Conservation (phyloP, 1,140 invertebrate species). For the Tachypleus tridentatus region DNA sequence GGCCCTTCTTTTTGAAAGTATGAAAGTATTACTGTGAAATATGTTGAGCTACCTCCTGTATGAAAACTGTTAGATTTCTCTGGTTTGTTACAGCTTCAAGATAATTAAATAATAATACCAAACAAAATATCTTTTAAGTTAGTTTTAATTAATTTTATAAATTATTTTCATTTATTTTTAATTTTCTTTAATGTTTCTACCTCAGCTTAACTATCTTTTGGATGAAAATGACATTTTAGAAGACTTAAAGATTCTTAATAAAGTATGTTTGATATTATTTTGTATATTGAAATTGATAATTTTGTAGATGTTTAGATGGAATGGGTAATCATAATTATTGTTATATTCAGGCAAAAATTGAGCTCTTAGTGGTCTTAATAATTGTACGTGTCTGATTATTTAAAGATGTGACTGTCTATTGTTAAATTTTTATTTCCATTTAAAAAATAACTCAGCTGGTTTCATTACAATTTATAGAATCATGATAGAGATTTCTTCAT, state of each 20-base stretch:
- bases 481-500: too few relatives aligned
- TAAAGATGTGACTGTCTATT: constrained; percentile 13
- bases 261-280: constrained; percentile 37
- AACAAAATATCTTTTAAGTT: too few relatives aligned
- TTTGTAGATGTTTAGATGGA: neutral
- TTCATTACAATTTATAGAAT: too few relatives aligned
- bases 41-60: too few relatives aligned
- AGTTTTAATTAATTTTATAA: too few relatives aligned
- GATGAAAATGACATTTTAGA: constrained; percentile 80
- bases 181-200: constrained; percentile 34
- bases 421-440: neutral
- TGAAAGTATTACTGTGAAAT: too few relatives aligned
- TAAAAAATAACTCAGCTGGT: neutral
- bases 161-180: too few relatives aligned
- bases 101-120: too few relatives aligned
- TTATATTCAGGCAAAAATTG: neutral
- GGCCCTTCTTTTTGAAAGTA: too few relatives aligned
- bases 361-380: neutral
- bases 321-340: neutral
- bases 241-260: constrained; percentile 70
- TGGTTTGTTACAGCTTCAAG: too few relatives aligned
- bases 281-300: neutral
- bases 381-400: neutral
- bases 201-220: constrained; percentile 68
- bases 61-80: too few relatives aligned